Evolutionary conservation across 2,888 invertebrate genomes (phyloP).

Genomic region (Pristionchus entomophagus): DNA sequence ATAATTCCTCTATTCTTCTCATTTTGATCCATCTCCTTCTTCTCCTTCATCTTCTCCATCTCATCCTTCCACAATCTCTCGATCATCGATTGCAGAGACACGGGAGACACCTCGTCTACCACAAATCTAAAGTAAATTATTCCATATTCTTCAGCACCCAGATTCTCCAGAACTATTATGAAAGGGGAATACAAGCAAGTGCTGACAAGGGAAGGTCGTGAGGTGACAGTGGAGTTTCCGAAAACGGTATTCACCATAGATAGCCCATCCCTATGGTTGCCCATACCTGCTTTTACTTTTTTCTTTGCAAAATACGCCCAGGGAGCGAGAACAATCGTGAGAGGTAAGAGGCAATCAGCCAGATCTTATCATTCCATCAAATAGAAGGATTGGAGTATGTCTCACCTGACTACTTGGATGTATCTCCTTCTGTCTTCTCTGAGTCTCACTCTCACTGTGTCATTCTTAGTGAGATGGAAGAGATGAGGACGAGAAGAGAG

Average conservation of each 20-base stretch:
- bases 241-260: too few relatives aligned
- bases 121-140: background rate
- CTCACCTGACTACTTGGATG: constrained; percentile 18
- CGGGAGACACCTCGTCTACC: background rate
- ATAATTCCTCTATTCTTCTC: background rate
- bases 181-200: too few relatives aligned
- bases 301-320: too few relatives aligned
- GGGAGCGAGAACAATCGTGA: too few relatives aligned
- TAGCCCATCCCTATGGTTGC: too few relatives aligned
- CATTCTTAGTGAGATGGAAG: background rate
- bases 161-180: too few relatives aligned
- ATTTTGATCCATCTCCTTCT: background rate
- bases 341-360: too few relatives aligned
- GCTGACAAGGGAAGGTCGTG: too few relatives aligned
- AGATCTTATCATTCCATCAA: too few relatives aligned
- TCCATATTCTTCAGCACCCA: background rate
- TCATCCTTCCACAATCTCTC: background rate
- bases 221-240: too few relatives aligned
- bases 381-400: background rate
- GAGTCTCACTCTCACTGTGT: background rate
- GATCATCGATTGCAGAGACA: background rate
- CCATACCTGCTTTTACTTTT: too few relatives aligned
- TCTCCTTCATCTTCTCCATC: background rate
- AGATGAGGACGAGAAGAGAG: constrained; percentile 22
- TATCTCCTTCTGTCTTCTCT: background rate